These are phyloP conservation scores for Lontra canadensis DNA, from an alignment of 2,113 vertebrate genomes.

Conservation along the genomic window DNA sequence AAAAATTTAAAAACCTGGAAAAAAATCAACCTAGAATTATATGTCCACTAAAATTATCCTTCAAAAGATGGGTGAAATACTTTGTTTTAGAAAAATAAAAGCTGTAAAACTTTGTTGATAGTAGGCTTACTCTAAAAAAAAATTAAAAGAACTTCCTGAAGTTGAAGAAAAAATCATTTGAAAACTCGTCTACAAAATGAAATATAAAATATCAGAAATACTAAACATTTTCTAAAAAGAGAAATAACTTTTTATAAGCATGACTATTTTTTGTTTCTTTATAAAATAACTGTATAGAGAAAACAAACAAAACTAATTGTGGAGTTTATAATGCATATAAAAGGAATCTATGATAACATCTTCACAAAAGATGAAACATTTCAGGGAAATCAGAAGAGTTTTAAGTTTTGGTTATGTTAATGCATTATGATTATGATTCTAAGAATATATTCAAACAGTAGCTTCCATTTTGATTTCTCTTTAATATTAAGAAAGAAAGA, in stretches of 20 bases:
- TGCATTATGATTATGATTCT: not conserved
- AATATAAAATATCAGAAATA: not conserved
- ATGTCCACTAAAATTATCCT: not conserved
- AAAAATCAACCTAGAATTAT: not conserved
- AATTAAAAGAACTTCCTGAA: not conserved
- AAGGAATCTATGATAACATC: not conserved
- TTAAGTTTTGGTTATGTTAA: not conserved
- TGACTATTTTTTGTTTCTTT: not conserved
- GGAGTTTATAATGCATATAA: not conserved
- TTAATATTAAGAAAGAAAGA: not conserved
- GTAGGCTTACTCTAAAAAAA: not conserved
- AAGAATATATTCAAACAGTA: not conserved
- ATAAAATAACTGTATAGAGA: not conserved
- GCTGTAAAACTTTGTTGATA: not conserved
- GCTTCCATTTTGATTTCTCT: not conserved
- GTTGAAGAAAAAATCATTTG: not conserved
- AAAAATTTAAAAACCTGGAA: not conserved
- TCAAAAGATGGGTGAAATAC: not conserved
- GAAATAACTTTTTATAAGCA: not conserved
- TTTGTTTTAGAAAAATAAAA: not conserved
- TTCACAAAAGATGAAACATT: not conserved
- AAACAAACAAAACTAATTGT: not conserved
- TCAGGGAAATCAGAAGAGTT: not conserved
- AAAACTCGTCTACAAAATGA: not conserved
- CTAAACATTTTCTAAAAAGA: not conserved